Conservation (phyloP, 1,140 invertebrate genomes). For the Pseudomyrmex dendroicus region DNA sequence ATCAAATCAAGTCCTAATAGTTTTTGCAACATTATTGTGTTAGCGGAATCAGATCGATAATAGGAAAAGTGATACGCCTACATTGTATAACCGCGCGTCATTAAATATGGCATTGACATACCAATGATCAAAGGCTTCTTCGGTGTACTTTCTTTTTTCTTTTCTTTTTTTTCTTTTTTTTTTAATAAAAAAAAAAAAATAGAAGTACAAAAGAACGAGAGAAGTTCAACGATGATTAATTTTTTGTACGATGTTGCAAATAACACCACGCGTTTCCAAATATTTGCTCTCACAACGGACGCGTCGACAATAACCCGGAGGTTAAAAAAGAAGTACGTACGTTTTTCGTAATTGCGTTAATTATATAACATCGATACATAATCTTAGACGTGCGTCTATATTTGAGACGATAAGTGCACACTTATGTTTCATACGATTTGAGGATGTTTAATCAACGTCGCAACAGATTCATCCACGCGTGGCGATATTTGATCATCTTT, state of each 20-base stretch:
- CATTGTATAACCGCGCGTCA: background rate
- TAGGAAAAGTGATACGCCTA: background rate
- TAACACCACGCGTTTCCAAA: background rate
- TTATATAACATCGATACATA: background rate
- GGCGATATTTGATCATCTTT: background rate
- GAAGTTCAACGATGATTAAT: background rate
- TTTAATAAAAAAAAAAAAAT: slow-evolving; percentile 4
- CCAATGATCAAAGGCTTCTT: too few relatives aligned
- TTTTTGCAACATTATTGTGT: slow-evolving; percentile 16
- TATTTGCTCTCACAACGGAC: background rate
- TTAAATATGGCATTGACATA: background rate
- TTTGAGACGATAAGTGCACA: background rate
- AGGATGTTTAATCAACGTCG: slow-evolving; percentile 11
- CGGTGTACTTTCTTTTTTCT: too few relatives aligned
- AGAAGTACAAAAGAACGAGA: background rate
- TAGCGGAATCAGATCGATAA: slow-evolving; percentile 9
- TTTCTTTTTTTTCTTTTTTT: too few relatives aligned
- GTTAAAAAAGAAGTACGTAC: too few relatives aligned
- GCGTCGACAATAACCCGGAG: background rate
- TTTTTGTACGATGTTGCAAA: background rate
- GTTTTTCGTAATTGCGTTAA: background rate
- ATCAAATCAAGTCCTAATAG: background rate
- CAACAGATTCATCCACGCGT: background rate
- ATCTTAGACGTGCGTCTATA: background rate
- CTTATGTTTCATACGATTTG: background rate